Percentiles rank a stretch among this genome's conserved stretches.
These are phyloP conservation scores for Tachysurus vachellii DNA, from an alignment of 2,113 vertebrate species.

Conservation along the genomic window DNA sequence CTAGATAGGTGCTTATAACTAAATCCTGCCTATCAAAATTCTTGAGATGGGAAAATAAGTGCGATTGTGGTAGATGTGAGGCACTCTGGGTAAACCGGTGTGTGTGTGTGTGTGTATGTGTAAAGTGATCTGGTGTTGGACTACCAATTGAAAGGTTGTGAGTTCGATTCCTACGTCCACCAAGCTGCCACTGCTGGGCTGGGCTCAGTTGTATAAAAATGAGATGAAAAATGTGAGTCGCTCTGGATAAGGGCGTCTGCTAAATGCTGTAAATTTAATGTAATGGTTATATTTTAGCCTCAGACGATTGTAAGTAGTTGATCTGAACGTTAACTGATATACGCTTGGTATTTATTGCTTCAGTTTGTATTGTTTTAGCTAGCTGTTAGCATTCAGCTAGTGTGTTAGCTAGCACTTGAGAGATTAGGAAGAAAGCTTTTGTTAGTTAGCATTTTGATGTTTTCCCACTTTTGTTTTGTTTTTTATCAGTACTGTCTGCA, in stretches of 20 bases:
- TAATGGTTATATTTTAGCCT: too few species aligned
- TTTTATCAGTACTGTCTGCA: neutral
- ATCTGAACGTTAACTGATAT: too few species aligned
- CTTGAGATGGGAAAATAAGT: neutral
- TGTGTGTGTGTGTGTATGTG: too few species aligned
- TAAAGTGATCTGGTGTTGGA: too few species aligned
- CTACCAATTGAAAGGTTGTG: too few species aligned
- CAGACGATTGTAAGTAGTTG: too few species aligned
- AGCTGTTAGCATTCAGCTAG: neutral
- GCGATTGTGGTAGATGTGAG: neutral
- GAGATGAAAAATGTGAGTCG: too few species aligned
- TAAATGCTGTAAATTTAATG: too few species aligned
- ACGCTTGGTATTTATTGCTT: neutral
- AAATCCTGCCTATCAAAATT: conserved; percentile 20
- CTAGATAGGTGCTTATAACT: conserved; percentile 20
- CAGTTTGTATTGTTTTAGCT: neutral
- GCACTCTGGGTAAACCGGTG: neutral
- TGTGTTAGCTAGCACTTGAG: neutral
- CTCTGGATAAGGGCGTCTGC: too few species aligned
- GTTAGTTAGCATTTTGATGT: neutral
- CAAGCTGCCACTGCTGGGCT: neutral
- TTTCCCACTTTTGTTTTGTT: neutral
- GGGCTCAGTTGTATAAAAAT: too few species aligned
- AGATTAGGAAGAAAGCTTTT: neutral
- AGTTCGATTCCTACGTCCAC: too few species aligned